These are phyloP conservation scores for Meleagris gallopavo DNA, from an alignment of 2,113 vertebrate species.

Conservation along the genomic window DNA sequence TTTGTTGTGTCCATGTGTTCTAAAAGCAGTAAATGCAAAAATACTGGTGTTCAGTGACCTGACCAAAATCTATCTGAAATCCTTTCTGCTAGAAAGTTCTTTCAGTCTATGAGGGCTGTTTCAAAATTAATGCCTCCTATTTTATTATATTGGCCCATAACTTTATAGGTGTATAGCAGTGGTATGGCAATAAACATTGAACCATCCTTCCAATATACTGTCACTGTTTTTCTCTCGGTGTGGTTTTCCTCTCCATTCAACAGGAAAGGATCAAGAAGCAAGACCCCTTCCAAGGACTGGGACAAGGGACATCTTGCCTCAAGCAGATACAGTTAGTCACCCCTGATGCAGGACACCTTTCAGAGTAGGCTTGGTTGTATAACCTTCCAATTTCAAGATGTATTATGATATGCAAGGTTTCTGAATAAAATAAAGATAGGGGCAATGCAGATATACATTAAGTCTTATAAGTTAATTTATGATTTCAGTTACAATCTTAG, in stretches of 20 bases:
- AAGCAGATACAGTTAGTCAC: background rate
- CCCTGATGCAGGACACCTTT: background rate
- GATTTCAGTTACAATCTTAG: background rate
- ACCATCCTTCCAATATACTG: too few species aligned
- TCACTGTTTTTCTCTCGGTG: background rate
- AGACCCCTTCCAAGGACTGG: background rate
- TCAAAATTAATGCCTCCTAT: background rate
- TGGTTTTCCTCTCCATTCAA: background rate
- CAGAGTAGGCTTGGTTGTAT: background rate
- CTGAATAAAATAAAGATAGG: background rate
- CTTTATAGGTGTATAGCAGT: too few species aligned
- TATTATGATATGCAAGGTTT: background rate
- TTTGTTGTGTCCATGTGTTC: background rate
- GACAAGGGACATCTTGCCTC: rapidly evolving
- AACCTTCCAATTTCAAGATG: background rate
- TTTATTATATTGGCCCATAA: background rate
- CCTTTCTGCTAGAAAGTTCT: background rate
- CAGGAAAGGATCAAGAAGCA: rapidly evolving
- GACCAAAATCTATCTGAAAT: background rate
- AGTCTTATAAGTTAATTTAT: background rate
- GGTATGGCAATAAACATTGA: too few species aligned
- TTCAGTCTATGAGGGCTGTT: background rate
- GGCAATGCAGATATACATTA: background rate
- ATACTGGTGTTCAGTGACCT: background rate
- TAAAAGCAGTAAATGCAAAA: background rate